phyloP scores from a whole-genome alignment of 1,140 invertebrate species.

The Helicoverpa armigera region DNA sequence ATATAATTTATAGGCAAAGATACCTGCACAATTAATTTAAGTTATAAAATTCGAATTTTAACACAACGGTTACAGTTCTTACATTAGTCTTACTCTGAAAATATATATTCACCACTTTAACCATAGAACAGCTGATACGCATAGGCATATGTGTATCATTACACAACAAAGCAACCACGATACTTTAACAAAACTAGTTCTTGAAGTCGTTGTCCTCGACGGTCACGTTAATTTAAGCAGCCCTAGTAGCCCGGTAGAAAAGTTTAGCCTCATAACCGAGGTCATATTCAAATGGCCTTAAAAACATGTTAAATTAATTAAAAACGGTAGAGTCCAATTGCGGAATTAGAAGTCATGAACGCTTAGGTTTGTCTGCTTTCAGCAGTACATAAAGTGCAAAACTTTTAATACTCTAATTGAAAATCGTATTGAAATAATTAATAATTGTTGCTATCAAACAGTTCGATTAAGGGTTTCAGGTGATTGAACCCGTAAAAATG shows the following conservation, averaged over 20 bases:
- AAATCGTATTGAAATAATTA: too few species aligned
- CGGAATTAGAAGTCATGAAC: background rate
- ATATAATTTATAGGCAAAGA: too few species aligned
- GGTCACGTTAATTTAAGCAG: conserved; percentile 1
- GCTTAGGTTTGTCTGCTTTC: background rate
- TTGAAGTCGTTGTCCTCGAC: conserved; percentile 21
- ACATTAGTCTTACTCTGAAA: too few species aligned
- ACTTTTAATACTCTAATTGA: background rate
- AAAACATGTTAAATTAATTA: background rate
- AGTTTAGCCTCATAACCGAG: background rate
- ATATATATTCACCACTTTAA: background rate
- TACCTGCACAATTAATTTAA: too few species aligned
- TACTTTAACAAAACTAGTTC: conserved; percentile 23
- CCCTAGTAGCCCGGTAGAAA: conserved; percentile 6
- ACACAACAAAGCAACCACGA: background rate
- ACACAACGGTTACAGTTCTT: too few species aligned
- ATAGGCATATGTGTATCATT: background rate
- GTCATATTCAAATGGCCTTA: background rate
- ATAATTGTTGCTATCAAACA: background rate
- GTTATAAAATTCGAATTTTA: too few species aligned
- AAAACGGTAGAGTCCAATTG: background rate
- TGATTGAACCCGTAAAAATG: background rate
- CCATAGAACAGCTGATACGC: conserved; percentile 5
- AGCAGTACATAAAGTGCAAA: background rate
- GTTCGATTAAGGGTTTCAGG: conserved; percentile 1